These are phyloP conservation scores for Kryphioiulus occultus DNA, from an alignment of 2,888 invertebrate species.

Conservation along the genomic window DNA sequence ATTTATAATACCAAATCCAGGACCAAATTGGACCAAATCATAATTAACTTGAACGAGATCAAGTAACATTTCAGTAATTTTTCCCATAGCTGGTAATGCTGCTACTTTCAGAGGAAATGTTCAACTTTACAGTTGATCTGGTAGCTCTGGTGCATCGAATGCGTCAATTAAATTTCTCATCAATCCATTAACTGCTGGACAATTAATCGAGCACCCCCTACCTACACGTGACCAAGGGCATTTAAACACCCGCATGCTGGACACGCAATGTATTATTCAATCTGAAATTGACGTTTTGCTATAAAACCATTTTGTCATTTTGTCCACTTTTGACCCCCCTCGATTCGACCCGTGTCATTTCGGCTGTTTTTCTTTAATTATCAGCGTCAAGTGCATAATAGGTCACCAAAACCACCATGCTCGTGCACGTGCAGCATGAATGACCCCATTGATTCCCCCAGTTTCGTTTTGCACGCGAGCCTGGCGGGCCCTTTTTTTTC, in stretches of 20 bases:
- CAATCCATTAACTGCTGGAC: neutral
- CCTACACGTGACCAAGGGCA: neutral
- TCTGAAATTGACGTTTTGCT: neutral
- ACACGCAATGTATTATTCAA: neutral
- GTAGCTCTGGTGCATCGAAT: too few species aligned
- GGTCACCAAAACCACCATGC: neutral
- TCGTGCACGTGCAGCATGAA: neutral
- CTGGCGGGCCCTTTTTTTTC: neutral
- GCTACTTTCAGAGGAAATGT: too few species aligned
- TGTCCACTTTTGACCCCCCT: neutral
- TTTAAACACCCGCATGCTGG: neutral
- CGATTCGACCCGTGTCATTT: neutral
- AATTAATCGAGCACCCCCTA: neutral
- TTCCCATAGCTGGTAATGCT: too few species aligned
- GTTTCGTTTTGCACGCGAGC: conserved; percentile 7
- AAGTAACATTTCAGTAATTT: too few species aligned
- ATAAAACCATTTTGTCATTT: neutral
- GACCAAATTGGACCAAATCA: too few species aligned
- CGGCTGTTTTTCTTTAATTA: conserved; percentile 11
- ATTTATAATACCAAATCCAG: too few species aligned
- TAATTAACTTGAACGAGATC: too few species aligned
- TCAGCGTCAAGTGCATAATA: conserved; percentile 8
- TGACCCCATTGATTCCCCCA: neutral
- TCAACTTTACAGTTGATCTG: too few species aligned
- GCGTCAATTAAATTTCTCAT: neutral